Percentiles rank a stretch among this genome's conserved stretches.
Evolutionary conservation across 2,888 invertebrate genomes (phyloP).

Genomic region (Oscheius sp.): DNA sequence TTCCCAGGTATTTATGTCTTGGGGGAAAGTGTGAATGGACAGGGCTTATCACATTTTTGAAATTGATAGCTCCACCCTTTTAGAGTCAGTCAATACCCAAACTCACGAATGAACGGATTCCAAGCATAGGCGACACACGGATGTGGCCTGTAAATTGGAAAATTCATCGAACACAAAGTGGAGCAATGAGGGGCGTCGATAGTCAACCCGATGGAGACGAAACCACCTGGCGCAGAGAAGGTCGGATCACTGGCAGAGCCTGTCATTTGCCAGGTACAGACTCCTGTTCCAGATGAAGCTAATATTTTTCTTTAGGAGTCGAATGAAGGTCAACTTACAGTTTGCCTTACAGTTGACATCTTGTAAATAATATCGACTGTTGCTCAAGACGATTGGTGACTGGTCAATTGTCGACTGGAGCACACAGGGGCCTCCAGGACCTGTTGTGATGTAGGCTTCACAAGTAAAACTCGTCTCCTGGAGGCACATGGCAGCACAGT

Average conservation of each 20-base stretch:
- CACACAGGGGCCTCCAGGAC: slow-evolving; percentile 33
- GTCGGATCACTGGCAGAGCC: not conserved
- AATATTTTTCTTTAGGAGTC: not conserved
- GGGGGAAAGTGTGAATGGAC: slow-evolving; percentile 13
- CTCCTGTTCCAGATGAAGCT: slow-evolving; percentile 9
- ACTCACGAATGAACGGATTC: slow-evolving; percentile 35
- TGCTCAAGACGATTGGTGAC: not conserved
- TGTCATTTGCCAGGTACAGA: slow-evolving; percentile 11
- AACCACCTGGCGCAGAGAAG: slow-evolving; percentile 10
- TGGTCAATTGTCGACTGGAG: slow-evolving; percentile 24
- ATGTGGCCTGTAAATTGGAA: slow-evolving; percentile 32
- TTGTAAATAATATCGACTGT: slow-evolving; percentile 34
- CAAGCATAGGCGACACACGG: slow-evolving; percentile 37
- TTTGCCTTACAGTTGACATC: slow-evolving; percentile 24
- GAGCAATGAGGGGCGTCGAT: slow-evolving; percentile 36
- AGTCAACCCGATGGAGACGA: slow-evolving; percentile 26
- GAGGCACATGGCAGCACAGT: slow-evolving; percentile 30
- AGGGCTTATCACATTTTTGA: not conserved
- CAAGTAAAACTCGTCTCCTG: slow-evolving; percentile 29
- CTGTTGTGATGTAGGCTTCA: slow-evolving; percentile 31
- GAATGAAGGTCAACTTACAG: not conserved
- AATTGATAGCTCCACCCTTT: slow-evolving; percentile 3
- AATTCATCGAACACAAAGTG: slow-evolving; percentile 36
- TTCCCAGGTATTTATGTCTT: not conserved
- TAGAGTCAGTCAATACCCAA: too few relatives aligned